Evolutionary conservation across 2,888 invertebrate species (phyloP).

Genomic region (Stenichneumon culpator): DNA sequence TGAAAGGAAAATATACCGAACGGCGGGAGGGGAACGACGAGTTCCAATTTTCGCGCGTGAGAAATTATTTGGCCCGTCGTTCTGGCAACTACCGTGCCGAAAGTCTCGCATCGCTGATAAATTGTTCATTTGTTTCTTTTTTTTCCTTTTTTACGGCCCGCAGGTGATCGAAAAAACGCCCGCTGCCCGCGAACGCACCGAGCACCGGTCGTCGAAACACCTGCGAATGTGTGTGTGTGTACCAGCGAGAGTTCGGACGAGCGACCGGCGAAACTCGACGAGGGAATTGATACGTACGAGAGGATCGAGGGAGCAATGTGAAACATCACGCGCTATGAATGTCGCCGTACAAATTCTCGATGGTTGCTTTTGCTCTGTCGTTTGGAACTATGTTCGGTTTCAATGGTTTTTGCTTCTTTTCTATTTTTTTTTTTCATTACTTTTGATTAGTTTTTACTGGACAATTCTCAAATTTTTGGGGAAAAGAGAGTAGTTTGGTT

Average conservation of each 20-base stretch:
- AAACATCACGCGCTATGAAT: slow-evolving; percentile 25
- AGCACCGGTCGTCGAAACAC: slow-evolving; percentile 61
- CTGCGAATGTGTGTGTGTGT: slow-evolving; percentile 30
- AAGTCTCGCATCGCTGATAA: background rate
- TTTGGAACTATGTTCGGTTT: background rate
- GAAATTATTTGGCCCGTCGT: slow-evolving; percentile 55
- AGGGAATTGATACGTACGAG: slow-evolving; percentile 13
- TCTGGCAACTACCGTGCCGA: slow-evolving; percentile 11
- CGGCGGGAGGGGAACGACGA: slow-evolving; percentile 34
- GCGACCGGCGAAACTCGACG: slow-evolving; percentile 1
- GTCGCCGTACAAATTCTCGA: slow-evolving; percentile 1
- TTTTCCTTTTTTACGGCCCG: slow-evolving; percentile 25
- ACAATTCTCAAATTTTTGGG: background rate
- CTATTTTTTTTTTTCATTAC: background rate
- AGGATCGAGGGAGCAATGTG: slow-evolving; percentile 37
- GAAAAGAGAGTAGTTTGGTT: background rate
- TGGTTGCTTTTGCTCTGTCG: background rate
- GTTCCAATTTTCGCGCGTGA: slow-evolving; percentile 65
- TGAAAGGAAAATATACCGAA: slow-evolving; percentile 13
- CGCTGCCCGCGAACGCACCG: slow-evolving; percentile 23
- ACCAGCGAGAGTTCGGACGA: slow-evolving; percentile 13
- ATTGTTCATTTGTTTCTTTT: slow-evolving; percentile 5
- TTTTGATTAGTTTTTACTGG: background rate
- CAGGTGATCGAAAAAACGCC: slow-evolving; percentile 59
- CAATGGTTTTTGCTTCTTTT: background rate